A percentile compares a stretch with the other conserved stretches of the same genome.
phyloP scores from a whole-genome alignment of 2,113 vertebrate species.

The Mesocricetus auratus region DNA sequence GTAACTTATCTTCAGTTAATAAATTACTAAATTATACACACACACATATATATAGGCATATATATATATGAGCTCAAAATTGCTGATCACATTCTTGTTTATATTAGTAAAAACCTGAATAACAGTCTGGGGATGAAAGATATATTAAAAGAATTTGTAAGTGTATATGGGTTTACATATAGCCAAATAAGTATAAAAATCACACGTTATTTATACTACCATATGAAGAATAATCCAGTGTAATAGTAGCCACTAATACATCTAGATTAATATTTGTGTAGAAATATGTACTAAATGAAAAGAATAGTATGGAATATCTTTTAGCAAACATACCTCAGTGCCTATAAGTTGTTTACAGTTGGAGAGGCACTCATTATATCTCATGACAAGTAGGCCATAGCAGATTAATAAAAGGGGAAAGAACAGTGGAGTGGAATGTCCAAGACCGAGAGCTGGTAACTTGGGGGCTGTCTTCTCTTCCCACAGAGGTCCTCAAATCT shows the following conservation, averaged over 20 bases:
- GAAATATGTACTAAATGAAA: not conserved
- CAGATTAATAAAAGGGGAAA: not conserved
- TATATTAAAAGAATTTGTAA: not conserved
- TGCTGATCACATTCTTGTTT: not conserved
- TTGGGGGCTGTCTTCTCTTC: not conserved
- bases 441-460: not conserved
- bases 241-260: not conserved
- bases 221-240: not conserved
- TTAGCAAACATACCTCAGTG: not conserved
- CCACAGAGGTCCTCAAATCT: not conserved
- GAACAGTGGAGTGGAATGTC: not conserved
- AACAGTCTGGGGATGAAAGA: not conserved
- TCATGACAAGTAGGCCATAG: too few species aligned
- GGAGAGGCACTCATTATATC: not conserved
- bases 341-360: not conserved
- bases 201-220: not conserved
- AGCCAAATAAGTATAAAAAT: not conserved
- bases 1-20: not conserved
- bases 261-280: constrained; percentile 7
- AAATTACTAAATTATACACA: not conserved
- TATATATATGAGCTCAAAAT: not conserved
- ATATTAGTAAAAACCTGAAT: not conserved
- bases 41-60: too few species aligned
- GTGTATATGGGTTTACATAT: not conserved
- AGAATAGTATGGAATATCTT: not conserved